A percentile compares a stretch with the other conserved stretches of the same genome.
Conservation (phyloP, 2,888 invertebrate species). For the Drosophila austrosaltans region DNA sequence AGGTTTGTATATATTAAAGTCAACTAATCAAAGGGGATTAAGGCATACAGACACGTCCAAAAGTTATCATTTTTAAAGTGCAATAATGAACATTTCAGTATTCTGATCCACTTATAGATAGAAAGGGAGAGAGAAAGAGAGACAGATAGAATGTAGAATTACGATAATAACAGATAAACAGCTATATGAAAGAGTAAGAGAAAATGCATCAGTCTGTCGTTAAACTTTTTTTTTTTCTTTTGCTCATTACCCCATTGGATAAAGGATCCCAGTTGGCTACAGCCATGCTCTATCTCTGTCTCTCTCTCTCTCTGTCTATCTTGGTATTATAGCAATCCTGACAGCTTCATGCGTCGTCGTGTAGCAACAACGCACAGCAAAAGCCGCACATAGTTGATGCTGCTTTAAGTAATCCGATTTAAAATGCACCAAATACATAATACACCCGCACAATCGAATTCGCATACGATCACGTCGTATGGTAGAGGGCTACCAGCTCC, state of each 20-base stretch:
- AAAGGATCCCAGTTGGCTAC: neutral
- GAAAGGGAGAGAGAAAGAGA: too few relatives aligned
- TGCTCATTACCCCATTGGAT: neutral
- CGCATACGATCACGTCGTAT: constrained; percentile 69
- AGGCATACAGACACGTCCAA: too few relatives aligned
- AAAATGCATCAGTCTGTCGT: too few relatives aligned
- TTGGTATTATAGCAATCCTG: neutral
- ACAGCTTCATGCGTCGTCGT: constrained; percentile 28
- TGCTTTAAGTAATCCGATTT: constrained; percentile 75
- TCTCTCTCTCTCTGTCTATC: neutral
- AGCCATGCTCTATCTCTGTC: neutral
- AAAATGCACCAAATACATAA: constrained; percentile 70
- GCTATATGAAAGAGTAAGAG: too few relatives aligned
- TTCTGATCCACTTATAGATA: too few relatives aligned
- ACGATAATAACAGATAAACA: too few relatives aligned
- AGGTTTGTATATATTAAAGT: neutral
- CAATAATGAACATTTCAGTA: too few relatives aligned
- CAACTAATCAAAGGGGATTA: neutral
- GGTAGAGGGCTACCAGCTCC: neutral
- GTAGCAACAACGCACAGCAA: constrained; percentile 34
- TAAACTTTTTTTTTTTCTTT: too few relatives aligned
- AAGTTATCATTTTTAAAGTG: too few relatives aligned
- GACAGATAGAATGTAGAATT: too few relatives aligned
- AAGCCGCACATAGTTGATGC: constrained; percentile 58
- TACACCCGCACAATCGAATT: constrained; percentile 67